Base-by-base conservation (phyloP, 1,140 invertebrate species). In the Meteorus sp. region DNA sequence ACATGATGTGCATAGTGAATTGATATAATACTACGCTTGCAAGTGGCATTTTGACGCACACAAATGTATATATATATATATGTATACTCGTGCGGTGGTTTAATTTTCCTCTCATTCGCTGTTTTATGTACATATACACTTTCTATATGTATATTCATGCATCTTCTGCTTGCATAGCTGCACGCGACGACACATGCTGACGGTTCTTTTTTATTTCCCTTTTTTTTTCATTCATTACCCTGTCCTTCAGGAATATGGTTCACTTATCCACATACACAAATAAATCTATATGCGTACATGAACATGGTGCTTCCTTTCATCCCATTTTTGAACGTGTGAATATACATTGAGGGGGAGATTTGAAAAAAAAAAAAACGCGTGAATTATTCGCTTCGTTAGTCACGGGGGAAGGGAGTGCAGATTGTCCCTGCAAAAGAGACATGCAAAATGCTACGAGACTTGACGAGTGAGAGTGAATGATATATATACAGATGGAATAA, bases 301-400 rank as follows among this genome's bases (percentile, higher is more conserved):
- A n/a, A 23, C 43, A 45, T 23, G 13, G n/a, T n/a, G n/a, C n/a
- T 43, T 9, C 39, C 23, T 54, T 23, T 29, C 15, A 22, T 31
- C 25, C 17, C 20, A 19, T 45, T 44, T 43, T 19, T 2, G 4
- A 20, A 31, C 25, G n/a, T 20, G 27, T 43, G 6, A 37, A 4
- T 25, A 25, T n/a, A 20, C 29, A 25, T n/a, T n/a, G 8, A 23
- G 15, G 25, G 35, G 20, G 27, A n/a, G 15, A n/a, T 23, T 9
- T 22, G 5, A 27, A 41, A 58, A 19, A 37, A 35, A 35, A 48
- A 19, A 50, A 50, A 41, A 37, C n/a, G 17, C 35, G 11, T 41
- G 33, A 48, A 58, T 58, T 58, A 58, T 41, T 11, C 13, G 56
- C 33, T 58, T 58, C 47, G 37, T 58, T 47, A 50, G 45, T 51